These are phyloP conservation scores for Microtus richardsoni DNA, from an alignment of 2,113 vertebrate species.

Conservation along the genomic window DNA sequence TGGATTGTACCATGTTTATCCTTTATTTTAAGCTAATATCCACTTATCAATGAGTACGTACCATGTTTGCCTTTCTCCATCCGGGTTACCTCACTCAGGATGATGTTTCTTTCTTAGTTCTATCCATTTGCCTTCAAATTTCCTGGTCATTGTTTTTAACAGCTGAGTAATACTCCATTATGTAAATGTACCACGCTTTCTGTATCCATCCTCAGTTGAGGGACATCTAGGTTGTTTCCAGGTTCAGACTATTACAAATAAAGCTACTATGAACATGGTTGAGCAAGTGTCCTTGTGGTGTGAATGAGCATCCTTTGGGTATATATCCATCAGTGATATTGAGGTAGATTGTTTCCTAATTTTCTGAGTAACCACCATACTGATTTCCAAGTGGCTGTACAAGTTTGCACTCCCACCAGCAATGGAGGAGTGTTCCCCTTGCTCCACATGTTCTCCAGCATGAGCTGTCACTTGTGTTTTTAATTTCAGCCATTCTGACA, in stretches of 20 bases:
- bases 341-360: not conserved
- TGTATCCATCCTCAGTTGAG: not conserved
- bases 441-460: not conserved
- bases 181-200: not conserved
- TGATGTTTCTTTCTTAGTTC: not conserved
- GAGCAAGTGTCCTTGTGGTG: not conserved
- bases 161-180: not conserved
- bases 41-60: not conserved
- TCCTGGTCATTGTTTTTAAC: not conserved
- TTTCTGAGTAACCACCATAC: not conserved
- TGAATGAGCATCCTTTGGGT: not conserved
- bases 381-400: not conserved
- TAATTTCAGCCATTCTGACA: not conserved
- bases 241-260: not conserved
- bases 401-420: not conserved
- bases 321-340: not conserved
- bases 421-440: not conserved
- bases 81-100: not conserved
- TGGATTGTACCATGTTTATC: not conserved
- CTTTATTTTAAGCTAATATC: not conserved
- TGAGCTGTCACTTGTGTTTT: not conserved
- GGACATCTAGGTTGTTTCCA: not conserved
- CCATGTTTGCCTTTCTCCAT: not conserved
- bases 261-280: not conserved
- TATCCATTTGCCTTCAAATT: not conserved